Evolutionary conservation across 1,140 invertebrate species (phyloP), one percentile per base, ranked within the genome.

Genomic region (Drosophila hydei): DNA sequence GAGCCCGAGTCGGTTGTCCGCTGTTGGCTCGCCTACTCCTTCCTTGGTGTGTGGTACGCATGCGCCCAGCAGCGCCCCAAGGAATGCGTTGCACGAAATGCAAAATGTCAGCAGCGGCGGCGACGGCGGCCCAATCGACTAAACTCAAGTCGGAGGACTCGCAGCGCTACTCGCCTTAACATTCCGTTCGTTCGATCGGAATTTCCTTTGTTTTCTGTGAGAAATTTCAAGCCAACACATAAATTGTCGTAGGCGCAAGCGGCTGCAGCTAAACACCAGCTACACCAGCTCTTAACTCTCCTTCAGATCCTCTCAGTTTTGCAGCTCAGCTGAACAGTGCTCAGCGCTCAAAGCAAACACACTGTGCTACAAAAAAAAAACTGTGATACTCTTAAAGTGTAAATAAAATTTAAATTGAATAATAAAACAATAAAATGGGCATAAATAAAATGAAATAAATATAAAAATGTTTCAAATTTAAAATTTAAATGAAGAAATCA

Each of bases 171-270:
- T 88, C 79, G 73, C 79, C 84, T 70, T 70, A 70, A 87, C 79
- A 90, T 90, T 83, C 85, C 80, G 30, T 33, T 54, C 43, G 36
- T 43, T 65, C 69, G 67, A 59, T 45, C 80, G 83, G 88, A 90
- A 90, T 90, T 90, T 90, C 83, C 69, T 90, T 90, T 90, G 88
- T 90, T 90, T 90, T 80, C 79, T 81, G 87, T 85, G 85, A 84
- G 85, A 90, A 80, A 85, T 85, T 89, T 89, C 80, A 61, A 84
- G 72, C 71, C 85, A 85, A 89, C 88, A 83, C 80, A 85, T 89
- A 85, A 84, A 80, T 85, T 83, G 80, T 89, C 70, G 81, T 87
- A 89, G 77, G 79, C 81, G 80, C 77, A 77, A 76, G 68, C 74
- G 30, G 16, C 55, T 52, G 62, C 64, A 59, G 45, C 58, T 77